These are phyloP conservation scores for Acleris cristana DNA, from an alignment of 2,888 invertebrate genomes.

Conservation along the genomic window DNA sequence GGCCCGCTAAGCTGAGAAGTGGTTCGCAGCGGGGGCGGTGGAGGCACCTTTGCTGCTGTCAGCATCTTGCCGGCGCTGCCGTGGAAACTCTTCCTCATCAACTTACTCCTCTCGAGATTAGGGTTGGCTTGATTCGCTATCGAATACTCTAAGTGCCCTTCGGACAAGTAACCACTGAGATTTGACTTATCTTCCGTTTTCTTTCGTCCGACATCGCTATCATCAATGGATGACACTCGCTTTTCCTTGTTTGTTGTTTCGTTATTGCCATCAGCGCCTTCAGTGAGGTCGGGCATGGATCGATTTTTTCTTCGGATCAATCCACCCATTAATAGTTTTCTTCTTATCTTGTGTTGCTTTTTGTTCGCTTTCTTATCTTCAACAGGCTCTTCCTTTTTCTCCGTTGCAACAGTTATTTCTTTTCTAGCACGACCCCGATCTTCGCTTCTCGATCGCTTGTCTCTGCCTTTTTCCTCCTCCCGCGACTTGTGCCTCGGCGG, in stretches of 20 bases:
- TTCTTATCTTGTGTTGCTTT: constrained; percentile 94
- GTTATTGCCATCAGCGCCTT: constrained; percentile 86
- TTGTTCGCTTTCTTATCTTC: constrained; percentile 90
- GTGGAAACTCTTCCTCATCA: constrained; percentile 95
- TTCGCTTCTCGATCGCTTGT: constrained; percentile 92
- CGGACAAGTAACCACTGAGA: constrained; percentile 92
- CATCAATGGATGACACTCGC: constrained; percentile 86
- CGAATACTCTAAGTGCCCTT: constrained; percentile 92
- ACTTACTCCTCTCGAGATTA: constrained; percentile 92
- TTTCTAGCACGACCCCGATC: constrained; percentile 91
- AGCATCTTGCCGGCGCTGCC: constrained; percentile 92
- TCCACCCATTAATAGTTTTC: constrained; percentile 95
- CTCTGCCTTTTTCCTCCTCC: constrained; percentile 88
- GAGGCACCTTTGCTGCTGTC: constrained; percentile 92
- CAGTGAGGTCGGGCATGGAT: constrained; percentile 95
- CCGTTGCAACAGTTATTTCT: constrained; percentile 88
- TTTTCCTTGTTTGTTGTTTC: constrained; percentile 69
- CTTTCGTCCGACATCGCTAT: constrained; percentile 88
- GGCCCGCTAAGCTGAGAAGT: constrained; percentile 92
- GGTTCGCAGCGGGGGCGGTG: constrained; percentile 93
- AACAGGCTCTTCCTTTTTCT: constrained; percentile 85
- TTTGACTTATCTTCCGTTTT: constrained; percentile 84
- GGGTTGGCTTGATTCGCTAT: constrained; percentile 88
- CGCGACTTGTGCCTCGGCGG: constrained; percentile 88
- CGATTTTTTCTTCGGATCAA: constrained; percentile 94